These are phyloP conservation scores for Syngnathus acus DNA, from an alignment of 2,797 vertebrate genomes.

Conservation along the genomic window DNA sequence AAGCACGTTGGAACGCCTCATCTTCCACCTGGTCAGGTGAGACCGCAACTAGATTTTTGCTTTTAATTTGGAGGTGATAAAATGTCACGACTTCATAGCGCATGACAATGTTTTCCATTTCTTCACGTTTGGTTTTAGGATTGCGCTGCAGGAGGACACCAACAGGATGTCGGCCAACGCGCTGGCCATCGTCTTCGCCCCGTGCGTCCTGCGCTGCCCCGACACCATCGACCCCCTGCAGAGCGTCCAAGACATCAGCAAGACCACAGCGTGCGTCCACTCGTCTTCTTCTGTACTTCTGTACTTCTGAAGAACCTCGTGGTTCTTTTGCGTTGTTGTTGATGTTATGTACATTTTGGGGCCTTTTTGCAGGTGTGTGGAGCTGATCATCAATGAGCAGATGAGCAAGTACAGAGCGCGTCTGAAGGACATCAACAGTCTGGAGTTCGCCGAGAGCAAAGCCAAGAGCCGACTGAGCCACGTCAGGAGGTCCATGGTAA, in stretches of 20 bases:
- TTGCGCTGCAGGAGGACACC: slow-evolving; percentile 90
- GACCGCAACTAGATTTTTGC: too few species aligned
- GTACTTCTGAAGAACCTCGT: neutral
- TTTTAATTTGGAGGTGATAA: too few species aligned
- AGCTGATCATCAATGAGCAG: slow-evolving; percentile 90
- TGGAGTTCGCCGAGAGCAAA: slow-evolving; percentile 97
- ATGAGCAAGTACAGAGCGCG: slow-evolving; percentile 94
- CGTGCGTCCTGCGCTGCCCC: slow-evolving; percentile 92
- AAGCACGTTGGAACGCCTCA: slow-evolving; percentile 89
- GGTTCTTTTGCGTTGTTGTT: too few species aligned
- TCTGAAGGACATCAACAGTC: slow-evolving; percentile 93
- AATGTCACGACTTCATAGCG: neutral
- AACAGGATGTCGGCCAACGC: slow-evolving; percentile 98
- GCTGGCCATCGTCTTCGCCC: slow-evolving; percentile 94
- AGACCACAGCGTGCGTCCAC: slow-evolving; percentile 88
- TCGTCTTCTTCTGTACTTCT: too few species aligned
- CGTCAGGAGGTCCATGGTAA: slow-evolving; percentile 92
- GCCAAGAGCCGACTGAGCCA: slow-evolving; percentile 88
- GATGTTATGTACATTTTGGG: too few species aligned
- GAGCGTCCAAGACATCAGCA: slow-evolving; percentile 95
- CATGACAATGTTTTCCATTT: neutral
- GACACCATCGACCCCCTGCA: slow-evolving; percentile 90
- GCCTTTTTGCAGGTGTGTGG: slow-evolving; percentile 79
- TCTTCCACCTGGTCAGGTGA: slow-evolving; percentile 97
- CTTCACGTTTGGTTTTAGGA: slow-evolving; percentile 61